Evolutionary conservation across 2,113 vertebrate species (phyloP), one percentile per base, ranked within the genome.

Genomic region (Scartelaos histophorus): DNA sequence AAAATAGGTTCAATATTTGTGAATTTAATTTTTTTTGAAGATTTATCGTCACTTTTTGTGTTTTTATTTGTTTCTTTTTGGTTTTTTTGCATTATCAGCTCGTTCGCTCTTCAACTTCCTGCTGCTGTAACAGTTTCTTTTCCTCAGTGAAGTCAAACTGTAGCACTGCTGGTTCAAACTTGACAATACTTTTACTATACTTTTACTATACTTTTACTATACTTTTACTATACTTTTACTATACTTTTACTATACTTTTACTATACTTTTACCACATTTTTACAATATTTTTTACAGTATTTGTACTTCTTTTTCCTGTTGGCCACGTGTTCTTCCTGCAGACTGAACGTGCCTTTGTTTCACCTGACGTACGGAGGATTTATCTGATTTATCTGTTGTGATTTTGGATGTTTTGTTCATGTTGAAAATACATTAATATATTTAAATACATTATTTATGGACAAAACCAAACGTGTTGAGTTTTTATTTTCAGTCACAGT

Each of bases 401-500:
- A 53, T 53, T 53, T 53, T 53, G n/a, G 17, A 53, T 19, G 17
- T 53, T 53, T n/a, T 53, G 51, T 53, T 53, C n/a, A n/a, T 53
- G 51, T 53, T 54, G n/a, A 54, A 54, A 29, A 54, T n/a, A 54
- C 51, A 54, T 19, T 54, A 54, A 54, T 54, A 54, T 54, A 54
- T 54, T 54, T n/a, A 54, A 54, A n/a, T n/a, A 54, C 51, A 54
- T 54, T 21, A 54, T 54, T 54, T 54, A 54, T 54, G 51, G 51
- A 54, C 19, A 21, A 54, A 54, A 21, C 7, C 47, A 51, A 43
- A 43, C 3, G 51, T 54, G 51, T 54, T 51, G 49, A 51, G 49
- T 51, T 21, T 54, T 54, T 21, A 54, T 54, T 53, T 7, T 54
- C 2, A 29, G n/a, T n/a, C n/a, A n/a, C n/a, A n/a, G n/a, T n/a